Evolutionary conservation across 2,888 invertebrate genomes (phyloP), one percentile per base, ranked within the genome.

Genomic region (Dioctria linearis): DNA sequence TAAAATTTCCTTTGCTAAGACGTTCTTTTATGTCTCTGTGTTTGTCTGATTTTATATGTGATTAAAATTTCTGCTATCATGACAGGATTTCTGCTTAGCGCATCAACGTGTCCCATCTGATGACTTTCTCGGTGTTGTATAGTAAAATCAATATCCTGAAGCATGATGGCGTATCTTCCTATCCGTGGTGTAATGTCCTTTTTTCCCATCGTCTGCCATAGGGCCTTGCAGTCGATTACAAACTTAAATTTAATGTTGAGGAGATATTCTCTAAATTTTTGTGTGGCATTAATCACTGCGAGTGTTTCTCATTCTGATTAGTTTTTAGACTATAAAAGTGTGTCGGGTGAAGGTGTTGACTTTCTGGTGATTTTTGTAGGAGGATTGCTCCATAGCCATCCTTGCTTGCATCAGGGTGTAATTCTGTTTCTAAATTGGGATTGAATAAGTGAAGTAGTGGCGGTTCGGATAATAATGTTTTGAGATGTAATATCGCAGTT

Each of bases 251-350:
- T 65, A 8, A 83, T 78, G 4, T 84, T 84, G 4, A 80, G 11
- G 39, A 85, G 69, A 79, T 85, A 85, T 13, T 82, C 80, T 4
- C 83, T 81, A 69, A 85, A 84, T 51, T 71, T 71, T 39, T 71
- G 80, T 61, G 85, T 61, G 3, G 86, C 73, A 82, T 84, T 83
- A 80, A 86, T 80, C 5, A 85, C 82, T 4, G 84, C 83, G n/a
- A n/a, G n/a, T n/a, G n/a, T n/a, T n/a, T n/a, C n/a, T n/a, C 54
- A 85, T 67, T 2, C 81, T 82, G 82, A 85, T 85, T 9, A 86
- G 79, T 65, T 86, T 85, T 82, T 82, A 85, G 46, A n/a, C 46
- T 46, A 8, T 8, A 46, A 46, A 5, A 46, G 8, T 46, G 46
- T 8, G 4, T 8, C 46, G 8, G 4, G 46, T 46, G 4, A 5